Evolutionary conservation across 1,140 invertebrate species (phyloP).

Genomic region (Drosophila melanogaster): DNA sequence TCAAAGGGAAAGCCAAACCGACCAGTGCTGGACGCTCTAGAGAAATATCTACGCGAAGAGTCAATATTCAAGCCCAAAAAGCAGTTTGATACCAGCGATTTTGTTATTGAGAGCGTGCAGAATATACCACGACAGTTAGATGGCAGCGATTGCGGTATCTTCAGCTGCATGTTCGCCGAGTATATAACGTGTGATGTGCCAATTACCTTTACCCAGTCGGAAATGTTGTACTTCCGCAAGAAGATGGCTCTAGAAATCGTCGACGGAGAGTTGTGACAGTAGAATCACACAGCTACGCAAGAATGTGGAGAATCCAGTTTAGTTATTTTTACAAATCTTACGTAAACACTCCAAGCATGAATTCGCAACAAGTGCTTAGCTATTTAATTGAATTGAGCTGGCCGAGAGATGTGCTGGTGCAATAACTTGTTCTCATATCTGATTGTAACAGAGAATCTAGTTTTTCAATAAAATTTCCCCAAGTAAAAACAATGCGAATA

Average conservation of each 20-base stretch:
- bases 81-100: slow-evolving; percentile 89
- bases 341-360: slow-evolving; percentile 2
- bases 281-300: slow-evolving; percentile 4
- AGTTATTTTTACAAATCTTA: slow-evolving; percentile 14
- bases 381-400: not conserved
- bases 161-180: slow-evolving; percentile 98
- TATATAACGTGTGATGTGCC: slow-evolving; percentile 92
- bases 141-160: slow-evolving; percentile 98
- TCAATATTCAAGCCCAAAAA: slow-evolving; percentile 94
- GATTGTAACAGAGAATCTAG: slow-evolving; percentile 15
- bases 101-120: slow-evolving; percentile 88
- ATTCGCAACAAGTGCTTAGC: not conserved
- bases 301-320: not conserved
- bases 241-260: slow-evolving; percentile 97
- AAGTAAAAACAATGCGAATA: not conserved
- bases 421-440: not conserved
- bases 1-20: slow-evolving; percentile 94
- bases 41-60: slow-evolving; percentile 93
- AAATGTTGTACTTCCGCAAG: slow-evolving; percentile 97
- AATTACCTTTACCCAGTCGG: slow-evolving; percentile 92
- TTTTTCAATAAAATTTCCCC: slow-evolving; percentile 27
- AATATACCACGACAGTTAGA: slow-evolving; percentile 98
- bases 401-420: not conserved
- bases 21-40: slow-evolving; percentile 89
- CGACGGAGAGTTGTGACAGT: slow-evolving; percentile 85